phyloP scores from a whole-genome alignment of 2,113 vertebrate genomes.

The Chionis minor region DNA sequence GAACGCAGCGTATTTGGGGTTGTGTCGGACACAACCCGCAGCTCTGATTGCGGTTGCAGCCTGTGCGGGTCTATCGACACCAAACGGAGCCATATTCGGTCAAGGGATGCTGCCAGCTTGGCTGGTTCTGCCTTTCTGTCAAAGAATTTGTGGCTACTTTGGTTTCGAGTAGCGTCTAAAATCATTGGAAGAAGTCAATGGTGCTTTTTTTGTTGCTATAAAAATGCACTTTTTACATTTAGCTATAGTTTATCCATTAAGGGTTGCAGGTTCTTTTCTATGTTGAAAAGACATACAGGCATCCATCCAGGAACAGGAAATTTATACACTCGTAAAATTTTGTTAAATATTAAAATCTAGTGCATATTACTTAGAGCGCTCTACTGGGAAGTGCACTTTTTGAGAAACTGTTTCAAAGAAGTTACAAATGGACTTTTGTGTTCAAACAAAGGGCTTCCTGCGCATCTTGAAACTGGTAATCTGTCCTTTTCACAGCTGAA shows the following conservation, averaged over 20 bases:
- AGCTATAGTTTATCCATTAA: not conserved
- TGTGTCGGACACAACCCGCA: not conserved
- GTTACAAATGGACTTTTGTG: not conserved
- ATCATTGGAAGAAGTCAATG: not conserved
- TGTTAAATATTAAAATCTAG: not conserved
- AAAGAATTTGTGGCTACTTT: not conserved
- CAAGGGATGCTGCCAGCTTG: not conserved
- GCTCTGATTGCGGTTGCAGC: not conserved
- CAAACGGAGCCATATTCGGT: not conserved
- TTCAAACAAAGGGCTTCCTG: fast-evolving
- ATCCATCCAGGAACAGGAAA: not conserved
- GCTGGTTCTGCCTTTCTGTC: not conserved
- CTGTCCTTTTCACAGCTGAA: not conserved
- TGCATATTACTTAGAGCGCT: not conserved
- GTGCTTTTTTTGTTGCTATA: not conserved
- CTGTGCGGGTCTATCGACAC: not conserved
- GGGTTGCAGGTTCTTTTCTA: not conserved
- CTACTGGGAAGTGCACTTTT: slow-evolving; percentile 1
- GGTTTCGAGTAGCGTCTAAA: not conserved
- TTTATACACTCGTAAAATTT: not conserved
- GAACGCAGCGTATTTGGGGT: fast-evolving
- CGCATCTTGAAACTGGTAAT: fast-evolving
- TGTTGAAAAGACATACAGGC: not conserved
- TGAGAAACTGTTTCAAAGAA: not conserved
- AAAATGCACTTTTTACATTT: not conserved